Conservation (phyloP, 1,140 invertebrate species). For the Rhagoletis pomonella region DNA sequence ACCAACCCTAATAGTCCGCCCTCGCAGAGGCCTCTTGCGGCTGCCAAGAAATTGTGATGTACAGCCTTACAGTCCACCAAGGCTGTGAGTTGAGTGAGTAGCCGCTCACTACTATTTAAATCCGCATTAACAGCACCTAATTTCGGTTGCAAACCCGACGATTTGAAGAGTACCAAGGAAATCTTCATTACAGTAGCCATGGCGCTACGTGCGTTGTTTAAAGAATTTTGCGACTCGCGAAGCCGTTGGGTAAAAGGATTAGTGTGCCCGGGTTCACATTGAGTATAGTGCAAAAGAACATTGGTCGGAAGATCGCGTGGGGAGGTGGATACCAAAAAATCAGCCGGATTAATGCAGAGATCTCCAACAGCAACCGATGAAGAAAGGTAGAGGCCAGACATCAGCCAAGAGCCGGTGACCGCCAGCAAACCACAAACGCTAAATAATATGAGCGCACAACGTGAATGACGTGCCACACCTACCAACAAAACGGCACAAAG, state of each 20-base stretch:
- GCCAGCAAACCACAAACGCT: slow-evolving; percentile 91
- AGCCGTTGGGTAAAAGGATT: slow-evolving; percentile 87
- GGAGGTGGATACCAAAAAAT: slow-evolving; percentile 86
- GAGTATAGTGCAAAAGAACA: slow-evolving; percentile 87
- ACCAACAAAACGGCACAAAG: slow-evolving; percentile 88
- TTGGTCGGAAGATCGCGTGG: slow-evolving; percentile 81
- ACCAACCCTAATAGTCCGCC: slow-evolving; percentile 86
- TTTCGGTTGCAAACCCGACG: slow-evolving; percentile 79
- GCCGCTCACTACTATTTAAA: slow-evolving; percentile 80
- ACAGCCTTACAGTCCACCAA: slow-evolving; percentile 87
- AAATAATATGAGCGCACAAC: slow-evolving; percentile 75
- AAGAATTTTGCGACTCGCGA: slow-evolving; percentile 83
- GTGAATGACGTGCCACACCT: slow-evolving; percentile 87
- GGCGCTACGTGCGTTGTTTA: slow-evolving; percentile 80
- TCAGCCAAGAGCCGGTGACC: slow-evolving; percentile 92
- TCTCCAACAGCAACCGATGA: slow-evolving; percentile 86
- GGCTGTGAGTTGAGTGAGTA: slow-evolving; percentile 78
- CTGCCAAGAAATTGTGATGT: slow-evolving; percentile 86
- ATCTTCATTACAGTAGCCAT: slow-evolving; percentile 73
- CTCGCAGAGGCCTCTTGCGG: slow-evolving; percentile 86
- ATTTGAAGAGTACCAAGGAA: slow-evolving; percentile 71
- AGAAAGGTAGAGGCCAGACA: slow-evolving; percentile 88
- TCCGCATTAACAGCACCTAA: slow-evolving; percentile 83
- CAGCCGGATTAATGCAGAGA: slow-evolving; percentile 85
- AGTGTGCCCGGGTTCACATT: slow-evolving; percentile 84